Evolutionary conservation across 2,888 invertebrate species (phyloP).

Genomic region (Piscicola geometra): DNA sequence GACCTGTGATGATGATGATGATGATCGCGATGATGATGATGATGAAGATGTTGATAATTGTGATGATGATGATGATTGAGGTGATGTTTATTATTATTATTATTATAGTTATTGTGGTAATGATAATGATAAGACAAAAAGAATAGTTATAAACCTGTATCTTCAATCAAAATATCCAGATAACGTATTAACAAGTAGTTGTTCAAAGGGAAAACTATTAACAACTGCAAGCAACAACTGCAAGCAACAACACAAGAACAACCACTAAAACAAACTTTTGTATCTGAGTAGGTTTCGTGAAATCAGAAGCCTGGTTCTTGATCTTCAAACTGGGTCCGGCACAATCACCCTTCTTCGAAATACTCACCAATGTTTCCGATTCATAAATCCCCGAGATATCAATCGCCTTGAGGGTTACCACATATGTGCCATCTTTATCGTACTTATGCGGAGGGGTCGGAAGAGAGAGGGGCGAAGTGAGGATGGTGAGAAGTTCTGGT

Average conservation of each 20-base stretch:
- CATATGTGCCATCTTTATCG: conserved; percentile 29
- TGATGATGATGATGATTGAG: too few relatives aligned
- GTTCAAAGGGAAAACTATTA: too few relatives aligned
- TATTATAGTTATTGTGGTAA: too few relatives aligned
- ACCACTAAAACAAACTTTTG: background rate
- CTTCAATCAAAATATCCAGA: too few relatives aligned
- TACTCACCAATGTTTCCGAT: conserved; percentile 39
- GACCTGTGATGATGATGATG: conserved; percentile 37
- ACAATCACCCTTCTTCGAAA: conserved; percentile 46
- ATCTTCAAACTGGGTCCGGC: conserved; percentile 46
- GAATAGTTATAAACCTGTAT: too few relatives aligned
- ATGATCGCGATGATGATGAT: conserved; percentile 23
- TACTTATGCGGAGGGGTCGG: conserved; percentile 29
- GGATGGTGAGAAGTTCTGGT: conserved; percentile 1
- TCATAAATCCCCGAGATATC: conserved; percentile 29
- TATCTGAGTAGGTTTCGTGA: conserved; percentile 37
- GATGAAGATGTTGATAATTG: background rate
- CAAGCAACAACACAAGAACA: too few relatives aligned
- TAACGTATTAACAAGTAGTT: too few relatives aligned
- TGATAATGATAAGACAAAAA: too few relatives aligned
- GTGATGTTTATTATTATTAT: too few relatives aligned
- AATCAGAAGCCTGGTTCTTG: conserved; percentile 36
- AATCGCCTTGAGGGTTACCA: conserved; percentile 32
- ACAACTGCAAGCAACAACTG: too few relatives aligned
- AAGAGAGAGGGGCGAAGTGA: conserved; percentile 29